Conservation (phyloP, 2,888 invertebrate species). For the Drosophila antonietae region DNA sequence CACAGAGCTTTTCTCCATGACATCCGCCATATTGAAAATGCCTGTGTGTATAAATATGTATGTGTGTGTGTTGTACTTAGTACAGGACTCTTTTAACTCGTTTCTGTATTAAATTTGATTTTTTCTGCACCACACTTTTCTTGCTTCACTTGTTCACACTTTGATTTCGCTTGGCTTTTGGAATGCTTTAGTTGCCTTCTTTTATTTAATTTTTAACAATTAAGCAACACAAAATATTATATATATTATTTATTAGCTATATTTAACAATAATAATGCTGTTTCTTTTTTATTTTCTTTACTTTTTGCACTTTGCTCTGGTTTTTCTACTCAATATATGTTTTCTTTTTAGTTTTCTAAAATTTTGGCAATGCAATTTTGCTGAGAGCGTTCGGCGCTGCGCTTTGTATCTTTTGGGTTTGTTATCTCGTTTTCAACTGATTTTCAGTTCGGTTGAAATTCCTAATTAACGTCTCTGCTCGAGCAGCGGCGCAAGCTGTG, state of each 20-base stretch:
- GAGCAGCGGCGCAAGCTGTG: slow-evolving; percentile 54
- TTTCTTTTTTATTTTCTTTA: slow-evolving; percentile 20
- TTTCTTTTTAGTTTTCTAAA: slow-evolving; percentile 19
- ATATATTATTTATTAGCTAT: background rate
- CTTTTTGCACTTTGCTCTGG: slow-evolving; percentile 35
- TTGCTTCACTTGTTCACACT: slow-evolving; percentile 38
- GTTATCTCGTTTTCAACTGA: slow-evolving; percentile 84
- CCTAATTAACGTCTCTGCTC: slow-evolving; percentile 72
- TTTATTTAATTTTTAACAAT: slow-evolving; percentile 19
- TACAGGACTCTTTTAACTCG: slow-evolving; percentile 63
- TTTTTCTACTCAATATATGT: background rate
- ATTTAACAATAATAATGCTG: slow-evolving; percentile 41
- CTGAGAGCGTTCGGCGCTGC: slow-evolving; percentile 41
- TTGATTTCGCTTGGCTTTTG: slow-evolving; percentile 38
- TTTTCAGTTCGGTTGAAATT: slow-evolving; percentile 73
- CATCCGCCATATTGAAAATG: slow-evolving; percentile 82
- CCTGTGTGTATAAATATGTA: slow-evolving; percentile 33
- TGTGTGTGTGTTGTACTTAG: slow-evolving; percentile 58
- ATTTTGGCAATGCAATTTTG: slow-evolving; percentile 34
- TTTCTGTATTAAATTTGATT: slow-evolving; percentile 21
- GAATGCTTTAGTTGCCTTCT: slow-evolving; percentile 52
- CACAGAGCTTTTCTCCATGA: slow-evolving; percentile 83
- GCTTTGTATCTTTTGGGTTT: slow-evolving; percentile 72
- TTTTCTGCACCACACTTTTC: slow-evolving; percentile 26
- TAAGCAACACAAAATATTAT: slow-evolving; percentile 12